Evolutionary conservation across 2,113 vertebrate genomes (phyloP).

Genomic region (Pionites leucogaster): DNA sequence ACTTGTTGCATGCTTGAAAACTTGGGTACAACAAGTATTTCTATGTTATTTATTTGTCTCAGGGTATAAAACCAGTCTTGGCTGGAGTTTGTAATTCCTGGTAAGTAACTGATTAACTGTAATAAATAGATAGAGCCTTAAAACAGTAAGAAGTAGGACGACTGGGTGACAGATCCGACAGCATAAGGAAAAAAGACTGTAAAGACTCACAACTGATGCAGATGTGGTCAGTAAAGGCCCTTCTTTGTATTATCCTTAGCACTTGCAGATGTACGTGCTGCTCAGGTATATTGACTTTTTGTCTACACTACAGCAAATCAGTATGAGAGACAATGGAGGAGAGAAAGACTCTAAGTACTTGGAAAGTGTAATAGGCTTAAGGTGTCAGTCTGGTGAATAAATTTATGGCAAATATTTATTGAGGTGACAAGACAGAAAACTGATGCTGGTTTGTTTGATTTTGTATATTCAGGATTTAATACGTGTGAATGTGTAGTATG

Average conservation of each 20-base stretch:
- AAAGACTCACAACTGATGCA: neutral
- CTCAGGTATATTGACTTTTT: neutral
- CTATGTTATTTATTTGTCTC: neutral
- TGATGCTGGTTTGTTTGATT: neutral
- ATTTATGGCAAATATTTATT: neutral
- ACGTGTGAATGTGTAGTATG: neutral
- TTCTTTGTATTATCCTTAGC: neutral
- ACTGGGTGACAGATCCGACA: neutral
- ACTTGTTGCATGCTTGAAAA: accelerated
- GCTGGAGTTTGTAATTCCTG: neutral
- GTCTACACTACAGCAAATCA: neutral
- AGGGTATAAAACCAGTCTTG: neutral
- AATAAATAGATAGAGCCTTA: neutral
- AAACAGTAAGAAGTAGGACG: neutral
- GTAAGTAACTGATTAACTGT: neutral
- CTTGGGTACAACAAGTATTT: neutral
- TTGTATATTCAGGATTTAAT: neutral
- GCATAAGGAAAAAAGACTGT: neutral
- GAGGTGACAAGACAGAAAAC: neutral
- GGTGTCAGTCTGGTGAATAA: neutral
- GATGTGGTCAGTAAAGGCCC: neutral
- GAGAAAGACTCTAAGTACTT: neutral
- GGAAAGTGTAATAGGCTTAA: neutral
- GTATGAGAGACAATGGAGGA: neutral
- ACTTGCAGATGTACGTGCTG: neutral